Evolutionary conservation across 2,888 invertebrate species (phyloP).

Genomic region (Folsomia manolachei): DNA sequence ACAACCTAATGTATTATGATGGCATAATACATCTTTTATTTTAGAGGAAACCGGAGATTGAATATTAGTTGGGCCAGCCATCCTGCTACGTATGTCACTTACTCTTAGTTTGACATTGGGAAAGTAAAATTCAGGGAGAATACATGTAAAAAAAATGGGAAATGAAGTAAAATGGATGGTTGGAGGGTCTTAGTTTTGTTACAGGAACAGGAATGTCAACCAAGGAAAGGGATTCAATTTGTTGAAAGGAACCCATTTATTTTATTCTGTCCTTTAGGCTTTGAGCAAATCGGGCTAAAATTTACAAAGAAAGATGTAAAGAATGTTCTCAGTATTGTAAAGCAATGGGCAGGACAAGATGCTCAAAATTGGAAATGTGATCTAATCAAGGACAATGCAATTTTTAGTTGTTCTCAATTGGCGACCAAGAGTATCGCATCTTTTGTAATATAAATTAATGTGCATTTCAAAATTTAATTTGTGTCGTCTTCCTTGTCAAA

Average conservation of each 20-base stretch:
- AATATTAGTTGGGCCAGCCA: slow-evolving; percentile 22
- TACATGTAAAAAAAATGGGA: no score
- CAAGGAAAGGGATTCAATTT: background rate
- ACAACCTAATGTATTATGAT: background rate
- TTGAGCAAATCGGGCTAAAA: background rate
- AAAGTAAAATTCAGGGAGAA: no score
- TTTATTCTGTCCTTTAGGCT: background rate
- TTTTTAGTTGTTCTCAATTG: no score
- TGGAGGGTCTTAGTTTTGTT: background rate
- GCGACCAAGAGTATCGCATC: no score
- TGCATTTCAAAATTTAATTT: no score
- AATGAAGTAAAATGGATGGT: no score
- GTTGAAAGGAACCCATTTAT: background rate
- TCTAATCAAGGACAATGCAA: background rate
- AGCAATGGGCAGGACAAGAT: background rate
- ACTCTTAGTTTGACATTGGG: no score
- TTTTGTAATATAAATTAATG: no score
- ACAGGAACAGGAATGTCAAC: background rate
- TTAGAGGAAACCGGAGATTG: slow-evolving; percentile 18
- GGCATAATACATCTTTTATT: background rate
- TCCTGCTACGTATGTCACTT: no score
- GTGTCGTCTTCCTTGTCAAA: no score
- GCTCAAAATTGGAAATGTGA: background rate
- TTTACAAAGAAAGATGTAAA: no score
- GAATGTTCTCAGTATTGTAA: no score